Percentiles rank a stretch among this genome's conserved stretches.
phyloP scores from a whole-genome alignment of 2,888 invertebrate species.

The Scelioninae gen. 2 region DNA sequence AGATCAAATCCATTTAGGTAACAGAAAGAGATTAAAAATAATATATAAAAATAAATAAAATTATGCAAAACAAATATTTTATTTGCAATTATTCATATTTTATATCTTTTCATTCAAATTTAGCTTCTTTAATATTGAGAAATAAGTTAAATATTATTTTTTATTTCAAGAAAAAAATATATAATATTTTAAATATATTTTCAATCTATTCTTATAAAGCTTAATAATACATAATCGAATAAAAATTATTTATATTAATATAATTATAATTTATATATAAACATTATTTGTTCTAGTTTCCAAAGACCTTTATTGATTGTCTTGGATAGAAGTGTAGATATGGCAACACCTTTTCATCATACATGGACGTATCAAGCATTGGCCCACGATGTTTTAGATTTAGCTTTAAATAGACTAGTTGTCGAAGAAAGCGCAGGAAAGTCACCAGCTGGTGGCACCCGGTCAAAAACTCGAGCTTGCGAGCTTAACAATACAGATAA shows the following conservation, averaged over 20 bases:
- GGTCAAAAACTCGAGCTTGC: conserved; percentile 89
- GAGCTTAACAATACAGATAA: conserved; percentile 93
- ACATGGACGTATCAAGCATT: conserved; percentile 99
- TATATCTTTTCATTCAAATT: too few relatives aligned
- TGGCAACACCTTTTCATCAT: conserved; percentile 98
- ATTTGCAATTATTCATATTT: too few relatives aligned
- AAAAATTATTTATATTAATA: conserved; percentile 10
- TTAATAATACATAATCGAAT: background rate
- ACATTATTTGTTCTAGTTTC: too few relatives aligned
- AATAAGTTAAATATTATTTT: too few relatives aligned
- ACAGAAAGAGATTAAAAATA: conserved; percentile 17
- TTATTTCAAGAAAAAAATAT: too few relatives aligned
- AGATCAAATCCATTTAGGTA: conserved; percentile 81
- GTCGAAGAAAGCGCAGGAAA: conserved; percentile 80
- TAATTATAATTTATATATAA: too few relatives aligned
- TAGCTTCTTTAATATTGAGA: too few relatives aligned
- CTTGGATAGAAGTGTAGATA: conserved; percentile 94
- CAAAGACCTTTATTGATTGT: conserved; percentile 95
- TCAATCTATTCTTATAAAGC: too few relatives aligned
- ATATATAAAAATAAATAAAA: background rate
- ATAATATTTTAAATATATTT: too few relatives aligned
- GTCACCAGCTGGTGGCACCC: conserved; percentile 79
- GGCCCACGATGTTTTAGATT: conserved; percentile 95
- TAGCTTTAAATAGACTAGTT: conserved; percentile 89
- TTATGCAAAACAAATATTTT: too few relatives aligned